Conservation (phyloP, 1,140 invertebrate species). For the Leptonema lineaticorne region DNA sequence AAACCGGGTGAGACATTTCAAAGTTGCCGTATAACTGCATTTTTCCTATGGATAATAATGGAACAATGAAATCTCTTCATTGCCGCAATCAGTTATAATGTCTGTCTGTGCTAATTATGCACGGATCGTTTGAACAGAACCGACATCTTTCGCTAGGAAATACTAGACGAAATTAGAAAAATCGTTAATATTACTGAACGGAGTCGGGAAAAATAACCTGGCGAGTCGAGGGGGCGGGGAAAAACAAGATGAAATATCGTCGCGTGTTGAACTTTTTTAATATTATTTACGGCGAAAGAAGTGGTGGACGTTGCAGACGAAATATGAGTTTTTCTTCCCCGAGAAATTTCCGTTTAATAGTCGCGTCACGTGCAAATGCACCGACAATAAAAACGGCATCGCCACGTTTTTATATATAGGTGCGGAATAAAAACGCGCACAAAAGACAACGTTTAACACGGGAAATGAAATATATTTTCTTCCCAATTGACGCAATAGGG, state of each 20-base stretch:
- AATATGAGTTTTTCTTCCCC: too few relatives aligned
- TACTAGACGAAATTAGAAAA: slow-evolving; percentile 1
- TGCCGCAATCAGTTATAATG: not conserved
- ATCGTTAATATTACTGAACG: not conserved
- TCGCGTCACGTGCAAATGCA: slow-evolving; percentile 11
- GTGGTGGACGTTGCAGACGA: not conserved
- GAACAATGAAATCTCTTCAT: slow-evolving; percentile 16
- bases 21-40: not conserved
- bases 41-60: not conserved
- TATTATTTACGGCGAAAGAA: not conserved
- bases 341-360: slow-evolving; percentile 6
- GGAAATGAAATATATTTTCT: slow-evolving; percentile 29
- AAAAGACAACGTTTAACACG: slow-evolving; percentile 22
- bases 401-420: slow-evolving; percentile 11
- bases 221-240: too few relatives aligned
- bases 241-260: not conserved
- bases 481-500: slow-evolving; percentile 24
- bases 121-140: slow-evolving; percentile 6
- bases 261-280: not conserved
- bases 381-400: slow-evolving; percentile 19
- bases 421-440: slow-evolving; percentile 20
- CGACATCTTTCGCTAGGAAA: not conserved
- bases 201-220: not conserved
- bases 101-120: slow-evolving; percentile 4
- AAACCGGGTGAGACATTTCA: not conserved